phyloP scores from a whole-genome alignment of 1,140 invertebrate genomes.

The Brachionus asplanchnoidis region DNA sequence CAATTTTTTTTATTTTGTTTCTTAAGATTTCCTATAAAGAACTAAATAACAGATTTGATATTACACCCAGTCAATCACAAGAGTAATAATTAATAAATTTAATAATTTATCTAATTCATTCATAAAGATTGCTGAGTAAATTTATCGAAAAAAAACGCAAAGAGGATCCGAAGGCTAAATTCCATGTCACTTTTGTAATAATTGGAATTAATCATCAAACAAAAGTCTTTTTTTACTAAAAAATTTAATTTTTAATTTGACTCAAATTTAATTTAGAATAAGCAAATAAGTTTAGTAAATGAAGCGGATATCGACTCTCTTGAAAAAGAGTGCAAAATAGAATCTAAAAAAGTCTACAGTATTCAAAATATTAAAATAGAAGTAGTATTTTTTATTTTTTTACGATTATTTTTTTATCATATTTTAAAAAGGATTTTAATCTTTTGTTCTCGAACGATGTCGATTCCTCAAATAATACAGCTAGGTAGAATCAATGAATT shows the following conservation, averaged over 20 bases:
- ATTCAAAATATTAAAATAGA: constrained; percentile 20
- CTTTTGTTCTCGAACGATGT: neutral
- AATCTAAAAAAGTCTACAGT: neutral
- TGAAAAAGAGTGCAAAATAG: neutral
- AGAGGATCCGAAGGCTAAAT: neutral
- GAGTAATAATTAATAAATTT: neutral
- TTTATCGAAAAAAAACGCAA: constrained; percentile 1
- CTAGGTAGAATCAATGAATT: neutral
- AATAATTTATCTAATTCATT: neutral
- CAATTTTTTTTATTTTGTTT: neutral
- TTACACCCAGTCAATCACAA: neutral
- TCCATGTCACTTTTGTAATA: neutral
- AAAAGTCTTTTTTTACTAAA: neutral
- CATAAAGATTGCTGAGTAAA: neutral
- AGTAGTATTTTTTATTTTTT: neutral
- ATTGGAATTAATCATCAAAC: neutral
- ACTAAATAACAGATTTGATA: neutral
- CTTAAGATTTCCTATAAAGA: constrained; percentile 12
- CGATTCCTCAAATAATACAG: neutral
- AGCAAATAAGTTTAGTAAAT: neutral
- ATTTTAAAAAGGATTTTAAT: neutral
- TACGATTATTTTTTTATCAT: neutral
- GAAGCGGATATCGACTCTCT: neutral
- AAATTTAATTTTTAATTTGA: neutral
- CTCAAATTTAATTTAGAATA: neutral